Conservation (phyloP, 2,113 vertebrate species). For the Hemiscyllium ocellatum region DNA sequence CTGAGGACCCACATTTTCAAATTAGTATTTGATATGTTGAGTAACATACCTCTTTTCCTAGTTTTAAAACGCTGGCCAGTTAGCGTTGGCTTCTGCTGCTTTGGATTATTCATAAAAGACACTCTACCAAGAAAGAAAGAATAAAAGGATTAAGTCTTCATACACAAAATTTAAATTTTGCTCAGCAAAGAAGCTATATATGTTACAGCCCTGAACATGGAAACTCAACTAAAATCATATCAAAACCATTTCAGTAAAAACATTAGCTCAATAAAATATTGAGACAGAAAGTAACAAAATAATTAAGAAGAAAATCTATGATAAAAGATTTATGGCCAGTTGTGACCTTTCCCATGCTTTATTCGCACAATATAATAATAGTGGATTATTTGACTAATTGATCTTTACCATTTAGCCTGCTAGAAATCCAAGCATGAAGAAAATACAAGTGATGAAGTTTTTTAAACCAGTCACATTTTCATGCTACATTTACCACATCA, state of each 20-base stretch:
- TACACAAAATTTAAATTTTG: not conserved
- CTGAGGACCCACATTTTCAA: not conserved
- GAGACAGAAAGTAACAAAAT: not conserved
- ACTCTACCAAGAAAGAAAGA: conserved; percentile 57
- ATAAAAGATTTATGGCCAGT: not conserved
- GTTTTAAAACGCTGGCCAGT: conserved; percentile 99
- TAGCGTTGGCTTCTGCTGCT: conserved; percentile 99
- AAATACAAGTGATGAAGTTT: not conserved
- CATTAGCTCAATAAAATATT: not conserved
- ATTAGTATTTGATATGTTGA: not conserved
- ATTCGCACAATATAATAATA: not conserved
- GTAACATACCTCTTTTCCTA: conserved; percentile 84
- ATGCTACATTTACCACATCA: not conserved
- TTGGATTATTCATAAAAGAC: conserved; percentile 99
- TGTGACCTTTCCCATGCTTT: not conserved
- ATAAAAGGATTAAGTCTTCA: not conserved
- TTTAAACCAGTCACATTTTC: not conserved
- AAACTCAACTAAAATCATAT: not conserved
- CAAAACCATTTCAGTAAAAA: not conserved
- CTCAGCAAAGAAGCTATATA: not conserved
- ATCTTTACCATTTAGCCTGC: not conserved
- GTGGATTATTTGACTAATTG: not conserved
- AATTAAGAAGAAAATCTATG: not conserved
- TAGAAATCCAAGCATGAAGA: not conserved
- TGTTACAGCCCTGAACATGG: not conserved